These are phyloP conservation scores for Daphoenositta chrysoptera DNA, from an alignment of 2,113 vertebrate species.

Conservation along the genomic window DNA sequence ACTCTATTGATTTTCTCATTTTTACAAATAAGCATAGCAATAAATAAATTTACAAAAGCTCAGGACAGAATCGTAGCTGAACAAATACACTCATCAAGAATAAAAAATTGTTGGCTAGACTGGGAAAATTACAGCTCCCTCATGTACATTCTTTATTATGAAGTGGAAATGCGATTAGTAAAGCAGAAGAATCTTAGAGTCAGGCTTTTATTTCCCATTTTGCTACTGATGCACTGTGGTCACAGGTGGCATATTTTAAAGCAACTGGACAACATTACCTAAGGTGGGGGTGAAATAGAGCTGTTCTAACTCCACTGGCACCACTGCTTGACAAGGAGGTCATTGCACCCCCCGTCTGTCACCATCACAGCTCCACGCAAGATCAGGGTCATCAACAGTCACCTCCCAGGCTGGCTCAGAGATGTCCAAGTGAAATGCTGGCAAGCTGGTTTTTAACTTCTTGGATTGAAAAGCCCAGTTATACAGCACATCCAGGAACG, in stretches of 20 bases:
- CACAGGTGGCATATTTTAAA: not conserved
- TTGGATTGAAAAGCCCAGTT: not conserved
- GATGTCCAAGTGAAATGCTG: not conserved
- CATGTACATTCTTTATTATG: not conserved
- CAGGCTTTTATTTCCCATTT: not conserved
- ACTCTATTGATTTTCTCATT: constrained; percentile 57
- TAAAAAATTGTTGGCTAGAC: constrained; percentile 21
- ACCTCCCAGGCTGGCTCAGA: not conserved
- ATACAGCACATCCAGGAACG: not conserved
- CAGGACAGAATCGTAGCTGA: constrained; percentile 12
- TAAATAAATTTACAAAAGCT: constrained; percentile 54
- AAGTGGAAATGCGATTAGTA: constrained; percentile 42
- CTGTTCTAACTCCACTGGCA: not conserved
- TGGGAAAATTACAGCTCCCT: constrained; percentile 19
- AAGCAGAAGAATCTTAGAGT: not conserved
- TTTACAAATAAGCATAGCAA: constrained; percentile 60
- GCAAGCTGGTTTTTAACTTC: not conserved
- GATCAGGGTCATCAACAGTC: not conserved
- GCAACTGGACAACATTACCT: not conserved
- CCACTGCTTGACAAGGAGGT: not conserved
- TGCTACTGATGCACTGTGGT: not conserved
- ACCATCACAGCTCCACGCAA: not conserved
- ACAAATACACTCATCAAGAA: constrained; percentile 47
- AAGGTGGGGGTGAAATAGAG: not conserved
- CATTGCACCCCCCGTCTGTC: not conserved